These are phyloP conservation scores for Harpegnathos saltator DNA, from an alignment of 1,140 invertebrate species.

Conservation along the genomic window DNA sequence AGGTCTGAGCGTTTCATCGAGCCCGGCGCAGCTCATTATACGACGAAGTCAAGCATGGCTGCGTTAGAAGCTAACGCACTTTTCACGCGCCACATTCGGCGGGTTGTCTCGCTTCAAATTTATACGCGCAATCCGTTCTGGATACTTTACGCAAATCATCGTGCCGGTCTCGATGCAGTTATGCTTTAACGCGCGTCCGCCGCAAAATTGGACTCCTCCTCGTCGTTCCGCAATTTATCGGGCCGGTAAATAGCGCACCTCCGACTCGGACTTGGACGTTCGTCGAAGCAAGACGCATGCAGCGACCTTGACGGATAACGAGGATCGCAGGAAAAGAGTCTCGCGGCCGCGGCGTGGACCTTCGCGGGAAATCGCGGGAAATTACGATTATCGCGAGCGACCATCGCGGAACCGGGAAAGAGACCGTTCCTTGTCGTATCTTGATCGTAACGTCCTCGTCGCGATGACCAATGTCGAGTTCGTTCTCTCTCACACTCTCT, in stretches of 20 bases:
- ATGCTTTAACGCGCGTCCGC: neutral
- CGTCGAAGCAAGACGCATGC: constrained; percentile 22
- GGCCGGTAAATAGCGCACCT: constrained; percentile 9
- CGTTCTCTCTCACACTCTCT: too few relatives aligned
- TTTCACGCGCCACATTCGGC: too few relatives aligned
- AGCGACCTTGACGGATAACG: constrained; percentile 35
- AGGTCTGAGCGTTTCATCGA: neutral
- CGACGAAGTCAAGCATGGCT: too few relatives aligned
- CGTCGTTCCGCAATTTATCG: constrained; percentile 24
- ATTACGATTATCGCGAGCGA: neutral
- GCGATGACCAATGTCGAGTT: constrained; percentile 13
- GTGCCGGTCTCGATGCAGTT: too few relatives aligned
- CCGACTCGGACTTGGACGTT: constrained; percentile 19
- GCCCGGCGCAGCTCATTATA: too few relatives aligned
- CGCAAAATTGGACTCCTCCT: constrained; percentile 8
- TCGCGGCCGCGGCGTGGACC: too few relatives aligned
- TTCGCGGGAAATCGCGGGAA: too few relatives aligned
- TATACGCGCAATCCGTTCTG: too few relatives aligned
- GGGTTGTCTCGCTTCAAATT: too few relatives aligned
- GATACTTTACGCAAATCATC: too few relatives aligned
- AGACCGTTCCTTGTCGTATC: neutral
- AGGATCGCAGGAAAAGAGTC: constrained; percentile 6
- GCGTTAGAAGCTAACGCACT: too few relatives aligned
- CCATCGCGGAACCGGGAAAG: neutral
- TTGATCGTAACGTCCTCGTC: neutral